Percentiles rank a stretch among this genome's conserved stretches.
phyloP scores from a whole-genome alignment of 1,140 invertebrate species.

The Andricus grossulariae region DNA sequence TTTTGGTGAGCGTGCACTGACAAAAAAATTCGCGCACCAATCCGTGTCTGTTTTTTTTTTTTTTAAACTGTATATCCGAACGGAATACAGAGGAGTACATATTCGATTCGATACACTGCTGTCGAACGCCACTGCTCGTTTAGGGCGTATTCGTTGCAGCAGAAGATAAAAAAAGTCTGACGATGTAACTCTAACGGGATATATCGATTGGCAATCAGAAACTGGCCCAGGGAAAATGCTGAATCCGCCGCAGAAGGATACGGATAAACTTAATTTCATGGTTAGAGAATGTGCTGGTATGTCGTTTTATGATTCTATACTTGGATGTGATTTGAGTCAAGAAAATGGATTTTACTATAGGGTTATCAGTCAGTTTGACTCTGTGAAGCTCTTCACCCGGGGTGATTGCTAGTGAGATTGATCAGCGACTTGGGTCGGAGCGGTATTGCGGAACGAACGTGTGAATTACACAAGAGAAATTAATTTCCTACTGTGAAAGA shows the following conservation, averaged over 20 bases:
- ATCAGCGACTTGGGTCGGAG: too few species aligned
- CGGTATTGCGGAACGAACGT: too few species aligned
- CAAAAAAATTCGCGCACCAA: constrained; percentile 40
- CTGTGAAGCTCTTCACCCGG: too few species aligned
- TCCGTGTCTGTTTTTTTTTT: constrained; percentile 32
- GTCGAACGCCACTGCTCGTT: constrained; percentile 26
- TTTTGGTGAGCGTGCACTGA: constrained; percentile 13
- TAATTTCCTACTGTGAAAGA: too few species aligned
- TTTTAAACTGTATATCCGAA: constrained; percentile 15
- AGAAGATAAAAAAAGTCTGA: constrained; percentile 37
- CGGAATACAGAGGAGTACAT: constrained; percentile 32
- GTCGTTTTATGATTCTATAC: too few species aligned
- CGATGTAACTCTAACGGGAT: constrained; percentile 39
- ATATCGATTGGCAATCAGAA: constrained; percentile 52
- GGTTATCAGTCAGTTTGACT: too few species aligned
- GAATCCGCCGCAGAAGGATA: constrained; percentile 24
- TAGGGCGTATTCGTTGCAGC: background rate
- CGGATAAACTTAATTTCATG: background rate
- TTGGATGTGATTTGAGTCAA: too few species aligned
- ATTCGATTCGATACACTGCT: constrained; percentile 34
- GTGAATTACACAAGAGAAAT: too few species aligned
- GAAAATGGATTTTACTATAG: too few species aligned
- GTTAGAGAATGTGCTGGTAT: background rate
- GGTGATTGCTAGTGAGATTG: too few species aligned
- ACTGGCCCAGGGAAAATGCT: constrained; percentile 41